Evolutionary conservation across 2,888 invertebrate genomes (phyloP), one percentile per base, ranked within the genome.

Genomic region (Spodoptera picta): DNA sequence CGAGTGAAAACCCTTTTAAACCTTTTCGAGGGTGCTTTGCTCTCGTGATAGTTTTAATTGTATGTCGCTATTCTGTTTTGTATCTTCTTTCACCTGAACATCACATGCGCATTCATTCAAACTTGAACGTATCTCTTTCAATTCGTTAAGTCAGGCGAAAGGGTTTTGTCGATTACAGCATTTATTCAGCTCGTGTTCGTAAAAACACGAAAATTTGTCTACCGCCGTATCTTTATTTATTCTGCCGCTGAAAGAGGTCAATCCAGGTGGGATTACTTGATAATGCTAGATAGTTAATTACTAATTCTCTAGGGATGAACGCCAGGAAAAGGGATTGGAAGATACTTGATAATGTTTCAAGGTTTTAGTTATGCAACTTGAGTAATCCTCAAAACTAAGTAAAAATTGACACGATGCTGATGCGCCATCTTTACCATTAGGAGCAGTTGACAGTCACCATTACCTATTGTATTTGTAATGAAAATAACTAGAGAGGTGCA

Each of bases 281-380:
- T 69, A 61, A 56, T 75, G 27, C 56, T 36, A 27, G 47, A 52
- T 46, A 58, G 51, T 69, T 67, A 52, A 60, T 73, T 58, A 48
- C 48, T 47, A 42, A 60, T 55, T 55, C 24, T 44, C 24, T 36
- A 10, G 14, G 44, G 24, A 55, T 49, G 48, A 36, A n/a, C 48
- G 7, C 7, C 10, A 42, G 41, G 24, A 46, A 24, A 47, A n/a
- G 6, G 24, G 51, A 55, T 60, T 41, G 23, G 9, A 14, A 44
- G 14, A 45, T 2, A 41, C 53, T 42, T 47, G 46, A 14, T 53
- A 48, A 53, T 7, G 41, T 9, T 48, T 43, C 3, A 9, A 11
- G 43, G 14, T 14, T 42, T 53, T 23, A 3, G 27, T 27, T 27
- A 27, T 4, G 27, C 4, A 27, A 27, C 5, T 27, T 27, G 27